Evolutionary conservation across 2,797 vertebrate species (phyloP).

Genomic region (Tadarida brasiliensis): DNA sequence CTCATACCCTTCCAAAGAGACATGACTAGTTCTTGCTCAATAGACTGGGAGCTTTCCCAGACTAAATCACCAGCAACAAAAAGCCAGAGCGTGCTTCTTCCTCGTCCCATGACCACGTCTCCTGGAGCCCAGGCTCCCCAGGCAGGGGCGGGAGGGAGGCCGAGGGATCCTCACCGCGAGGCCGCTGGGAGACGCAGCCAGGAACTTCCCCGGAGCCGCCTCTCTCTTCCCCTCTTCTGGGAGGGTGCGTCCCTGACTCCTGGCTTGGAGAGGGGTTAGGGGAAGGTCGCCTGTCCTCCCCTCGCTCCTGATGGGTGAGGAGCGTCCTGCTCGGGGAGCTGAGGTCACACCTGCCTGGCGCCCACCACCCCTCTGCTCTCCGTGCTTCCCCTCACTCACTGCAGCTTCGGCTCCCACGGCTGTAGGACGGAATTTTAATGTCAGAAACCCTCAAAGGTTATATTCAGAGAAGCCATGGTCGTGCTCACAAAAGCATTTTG

Average conservation of each 20-base stretch:
- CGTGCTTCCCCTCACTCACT: rapidly evolving
- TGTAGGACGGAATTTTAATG: rapidly evolving
- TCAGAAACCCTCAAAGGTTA: neutral
- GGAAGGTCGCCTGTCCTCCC: neutral
- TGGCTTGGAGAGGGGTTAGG: rapidly evolving
- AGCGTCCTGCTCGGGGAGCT: neutral
- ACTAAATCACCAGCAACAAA: neutral
- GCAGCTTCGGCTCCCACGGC: neutral
- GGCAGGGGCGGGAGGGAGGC: neutral
- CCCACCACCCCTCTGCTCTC: rapidly evolving
- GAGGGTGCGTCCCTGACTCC: neutral
- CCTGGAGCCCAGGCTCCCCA: neutral
- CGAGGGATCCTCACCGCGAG: rapidly evolving
- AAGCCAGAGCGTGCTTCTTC: neutral
- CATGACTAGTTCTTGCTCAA: neutral
- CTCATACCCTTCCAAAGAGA: neutral
- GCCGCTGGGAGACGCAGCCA: neutral
- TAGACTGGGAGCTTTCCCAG: constrained; percentile 38
- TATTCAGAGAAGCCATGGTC: rapidly evolving
- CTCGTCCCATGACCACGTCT: rapidly evolving
- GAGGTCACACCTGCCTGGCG: neutral
- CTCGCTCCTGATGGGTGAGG: rapidly evolving
- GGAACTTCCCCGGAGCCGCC: neutral
- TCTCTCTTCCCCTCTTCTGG: neutral
- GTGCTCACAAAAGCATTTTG: rapidly evolving